Evolutionary conservation across 2,888 invertebrate species (phyloP).

Genomic region (Seira sanloemensis): DNA sequence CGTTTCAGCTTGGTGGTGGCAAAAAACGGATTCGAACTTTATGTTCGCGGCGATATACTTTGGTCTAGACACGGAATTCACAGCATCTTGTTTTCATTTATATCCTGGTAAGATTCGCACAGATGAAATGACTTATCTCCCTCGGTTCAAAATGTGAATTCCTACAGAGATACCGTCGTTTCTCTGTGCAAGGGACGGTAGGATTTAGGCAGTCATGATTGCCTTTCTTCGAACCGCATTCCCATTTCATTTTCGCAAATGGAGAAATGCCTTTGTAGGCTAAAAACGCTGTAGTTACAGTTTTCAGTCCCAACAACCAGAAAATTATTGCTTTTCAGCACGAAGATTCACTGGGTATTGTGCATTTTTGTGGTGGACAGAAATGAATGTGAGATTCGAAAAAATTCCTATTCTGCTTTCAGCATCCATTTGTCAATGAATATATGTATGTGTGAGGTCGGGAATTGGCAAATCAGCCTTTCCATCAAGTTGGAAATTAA

Average conservation of each 20-base stretch:
- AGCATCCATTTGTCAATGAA: no score
- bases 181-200: background rate
- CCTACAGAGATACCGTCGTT: background rate
- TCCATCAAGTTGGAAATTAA: background rate
- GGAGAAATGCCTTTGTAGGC: constrained; percentile 9
- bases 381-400: background rate
- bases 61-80: constrained; percentile 1
- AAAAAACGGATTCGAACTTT: background rate
- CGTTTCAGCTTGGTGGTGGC: background rate
- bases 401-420: no score
- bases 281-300: background rate
- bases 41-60: no score
- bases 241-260: background rate
- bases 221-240: background rate
- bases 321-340: background rate
- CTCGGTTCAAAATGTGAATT: background rate
- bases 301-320: background rate
- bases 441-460: no score
- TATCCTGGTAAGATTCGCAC: background rate
- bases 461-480: no score
- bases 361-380: background rate
- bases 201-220: background rate
- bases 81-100: background rate
- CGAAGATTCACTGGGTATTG: background rate
- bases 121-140: constrained; percentile 2